phyloP scores from a whole-genome alignment of 1,140 invertebrate genomes.

The Pseudomyrmex gracilis region DNA sequence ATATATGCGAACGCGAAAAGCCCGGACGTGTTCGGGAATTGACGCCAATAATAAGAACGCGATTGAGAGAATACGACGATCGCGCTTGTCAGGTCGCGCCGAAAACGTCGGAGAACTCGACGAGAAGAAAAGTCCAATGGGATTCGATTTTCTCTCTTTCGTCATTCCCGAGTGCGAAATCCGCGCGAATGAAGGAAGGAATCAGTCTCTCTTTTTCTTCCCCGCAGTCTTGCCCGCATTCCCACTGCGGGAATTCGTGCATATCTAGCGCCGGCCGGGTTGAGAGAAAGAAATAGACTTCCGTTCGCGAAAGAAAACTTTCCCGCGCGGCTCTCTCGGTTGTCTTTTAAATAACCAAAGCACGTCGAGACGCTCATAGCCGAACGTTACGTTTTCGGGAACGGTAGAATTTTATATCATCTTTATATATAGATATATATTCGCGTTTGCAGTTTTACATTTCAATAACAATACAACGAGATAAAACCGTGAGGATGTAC shows the following conservation, averaged over 20 bases:
- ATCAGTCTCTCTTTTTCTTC: no score
- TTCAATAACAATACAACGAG: constrained; percentile 8
- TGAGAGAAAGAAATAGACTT: background rate
- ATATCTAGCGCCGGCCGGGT: background rate
- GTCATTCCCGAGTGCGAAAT: constrained; percentile 38
- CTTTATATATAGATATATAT: background rate
- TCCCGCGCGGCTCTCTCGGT: background rate
- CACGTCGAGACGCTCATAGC: background rate
- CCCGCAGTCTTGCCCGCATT: background rate
- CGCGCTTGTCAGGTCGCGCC: background rate
- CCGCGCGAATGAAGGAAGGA: constrained; percentile 12
- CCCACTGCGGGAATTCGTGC: constrained; percentile 19
- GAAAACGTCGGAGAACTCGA: background rate
- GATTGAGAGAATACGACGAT: background rate
- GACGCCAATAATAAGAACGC: constrained; percentile 11
- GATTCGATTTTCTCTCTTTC: constrained; percentile 61
- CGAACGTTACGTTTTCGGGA: background rate
- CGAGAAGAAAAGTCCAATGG: constrained; percentile 18
- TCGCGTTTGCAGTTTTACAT: background rate
- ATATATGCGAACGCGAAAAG: background rate
- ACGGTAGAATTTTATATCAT: background rate
- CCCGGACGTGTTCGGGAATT: background rate
- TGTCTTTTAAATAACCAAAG: constrained; percentile 21
- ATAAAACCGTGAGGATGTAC: no score
- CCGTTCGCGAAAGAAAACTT: background rate